Conservation (phyloP, 2,888 invertebrate species). For the Habroteleia sp. region DNA sequence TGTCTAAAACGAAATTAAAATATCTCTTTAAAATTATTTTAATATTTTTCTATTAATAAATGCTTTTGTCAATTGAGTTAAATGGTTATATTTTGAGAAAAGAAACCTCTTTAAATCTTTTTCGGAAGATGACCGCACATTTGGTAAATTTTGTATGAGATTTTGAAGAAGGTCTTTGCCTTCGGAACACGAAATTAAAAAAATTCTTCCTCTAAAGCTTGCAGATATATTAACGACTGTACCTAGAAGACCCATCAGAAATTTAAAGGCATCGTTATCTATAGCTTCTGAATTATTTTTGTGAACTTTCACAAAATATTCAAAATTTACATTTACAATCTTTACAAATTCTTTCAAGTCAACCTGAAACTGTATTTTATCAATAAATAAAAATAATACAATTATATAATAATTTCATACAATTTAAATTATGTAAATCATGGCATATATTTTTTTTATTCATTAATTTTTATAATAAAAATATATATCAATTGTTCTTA, state of each 20-base stretch:
- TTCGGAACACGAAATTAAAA: conserved; percentile 73
- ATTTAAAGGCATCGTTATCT: conserved; percentile 77
- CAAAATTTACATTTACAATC: conserved; percentile 77
- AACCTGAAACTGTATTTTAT: conserved; percentile 68
- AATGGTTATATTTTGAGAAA: too few species aligned
- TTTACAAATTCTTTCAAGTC: conserved; percentile 76
- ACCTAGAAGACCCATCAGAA: conserved; percentile 77
- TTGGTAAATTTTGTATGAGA: conserved; percentile 37
- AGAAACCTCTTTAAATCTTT: conserved; percentile 31
- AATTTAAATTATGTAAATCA: too few species aligned
- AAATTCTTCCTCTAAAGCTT: conserved; percentile 77
- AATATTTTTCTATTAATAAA: too few species aligned
- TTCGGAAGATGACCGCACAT: not conserved
- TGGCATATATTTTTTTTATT: too few species aligned
- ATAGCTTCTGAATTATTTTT: conserved; percentile 72
- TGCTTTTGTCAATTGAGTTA: too few species aligned
- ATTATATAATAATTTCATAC: too few species aligned
- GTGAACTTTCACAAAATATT: conserved; percentile 78
- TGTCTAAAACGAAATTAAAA: conserved; percentile 68
- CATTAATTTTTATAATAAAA: too few species aligned
- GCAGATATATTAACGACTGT: conserved; percentile 79
- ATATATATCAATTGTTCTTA: too few species aligned
- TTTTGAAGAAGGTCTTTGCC: conserved; percentile 22
- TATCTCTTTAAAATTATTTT: too few species aligned
- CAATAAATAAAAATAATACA: too few species aligned